Base-by-base conservation (phyloP, 2,888 invertebrate species). In the Pollenia griseotomentosa region DNA sequence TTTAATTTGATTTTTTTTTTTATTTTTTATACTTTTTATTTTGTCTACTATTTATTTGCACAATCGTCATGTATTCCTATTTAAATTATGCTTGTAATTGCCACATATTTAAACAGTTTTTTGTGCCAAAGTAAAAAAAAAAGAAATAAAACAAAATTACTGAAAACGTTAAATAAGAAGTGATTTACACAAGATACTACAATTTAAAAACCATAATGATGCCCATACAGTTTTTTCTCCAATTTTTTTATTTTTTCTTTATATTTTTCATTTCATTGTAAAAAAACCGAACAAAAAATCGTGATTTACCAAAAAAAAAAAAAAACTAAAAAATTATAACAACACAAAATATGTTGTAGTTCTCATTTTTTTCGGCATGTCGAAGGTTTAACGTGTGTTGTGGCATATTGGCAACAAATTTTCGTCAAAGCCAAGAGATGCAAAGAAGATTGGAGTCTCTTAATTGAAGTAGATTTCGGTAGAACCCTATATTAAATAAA, bases 361-460 rank as follows among this genome's bases (percentile, higher is more conserved):
- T 51, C 16, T 40, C 9, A 63, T 33, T 33, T 33, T 33, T 59
- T 68, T 74, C 71, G 68, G n/a, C 65, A 74, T 84, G 79, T 84
- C 84, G 84, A 84, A 84, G 84, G 73, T 71, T 80, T 63, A 80
- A 81, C 75, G 80, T 85, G 80, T 81, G 85, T 75, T 77, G 74
- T 71, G 75, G 68, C 70, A 84, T 79, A 66, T 79, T 73, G 66
- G 78, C 79, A 79, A 80, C 74, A 85, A 85, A 75, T 85, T 80
- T 84, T 53, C 66, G 44, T 75, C 63, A 77, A 71, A 42, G 51
- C 33, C 48, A 66, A 66, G 44, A 44, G 19, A 16, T 68, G 46
- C 33, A 65, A 48, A 59, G 51, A 48, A n/a, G 23, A 44, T 53
- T 53, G 51, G 12, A 33, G 9, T 19, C 42, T 23, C 23, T 16